These are phyloP conservation scores for Calephelis virginiensis DNA, from an alignment of 1,140 invertebrate genomes.

Conservation along the genomic window DNA sequence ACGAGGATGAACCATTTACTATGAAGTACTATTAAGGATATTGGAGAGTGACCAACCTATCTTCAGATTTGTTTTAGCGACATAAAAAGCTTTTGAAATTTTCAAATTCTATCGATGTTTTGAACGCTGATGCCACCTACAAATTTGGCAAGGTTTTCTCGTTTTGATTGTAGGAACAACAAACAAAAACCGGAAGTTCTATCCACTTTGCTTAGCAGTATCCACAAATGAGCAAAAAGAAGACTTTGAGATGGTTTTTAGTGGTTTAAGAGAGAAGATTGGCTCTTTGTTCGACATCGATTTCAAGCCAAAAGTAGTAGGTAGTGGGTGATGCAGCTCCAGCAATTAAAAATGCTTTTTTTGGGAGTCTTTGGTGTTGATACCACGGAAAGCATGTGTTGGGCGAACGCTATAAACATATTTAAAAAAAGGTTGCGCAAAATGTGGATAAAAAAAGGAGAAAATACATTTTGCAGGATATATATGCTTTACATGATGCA, in stretches of 20 bases:
- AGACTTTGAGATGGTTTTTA: conserved; percentile 1
- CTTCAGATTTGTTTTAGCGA: neutral
- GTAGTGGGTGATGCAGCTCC: too few relatives aligned
- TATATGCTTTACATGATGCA: conserved; percentile 9
- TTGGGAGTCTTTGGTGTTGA: neutral
- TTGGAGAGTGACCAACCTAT: neutral
- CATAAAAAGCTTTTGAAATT: neutral
- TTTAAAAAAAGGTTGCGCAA: neutral
- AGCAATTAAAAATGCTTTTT: neutral
- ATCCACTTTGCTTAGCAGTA: neutral
- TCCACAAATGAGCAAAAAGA: neutral
- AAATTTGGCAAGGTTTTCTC: neutral
- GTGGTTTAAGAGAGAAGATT: neutral
- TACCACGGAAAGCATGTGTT: neutral
- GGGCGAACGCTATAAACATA: neutral
- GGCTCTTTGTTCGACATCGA: neutral
- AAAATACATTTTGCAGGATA: too few relatives aligned
- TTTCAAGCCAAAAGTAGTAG: neutral
- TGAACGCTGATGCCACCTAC: neutral
- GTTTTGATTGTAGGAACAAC: neutral
- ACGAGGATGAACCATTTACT: neutral
- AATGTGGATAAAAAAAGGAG: neutral
- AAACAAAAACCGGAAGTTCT: neutral
- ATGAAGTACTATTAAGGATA: neutral
- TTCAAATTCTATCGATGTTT: conserved; percentile 1